Base-by-base conservation (phyloP, 2,113 vertebrate species). In the Xiphorhynchus elegans region DNA sequence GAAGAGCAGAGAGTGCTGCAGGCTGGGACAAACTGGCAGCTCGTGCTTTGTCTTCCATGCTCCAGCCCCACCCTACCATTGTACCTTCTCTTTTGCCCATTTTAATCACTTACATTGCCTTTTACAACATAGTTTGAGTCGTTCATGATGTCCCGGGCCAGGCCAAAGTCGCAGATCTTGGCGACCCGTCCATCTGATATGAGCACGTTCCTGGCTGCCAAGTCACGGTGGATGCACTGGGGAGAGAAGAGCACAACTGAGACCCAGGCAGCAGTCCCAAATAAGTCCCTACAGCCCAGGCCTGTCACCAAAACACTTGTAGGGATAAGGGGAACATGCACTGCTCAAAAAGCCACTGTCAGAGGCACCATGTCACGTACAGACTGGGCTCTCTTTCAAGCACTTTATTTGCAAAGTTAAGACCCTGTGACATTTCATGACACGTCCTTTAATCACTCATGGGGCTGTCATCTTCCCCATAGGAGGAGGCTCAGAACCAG, bases 61-160 rank as follows among this genome's bases (percentile, higher is more conserved):
- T 81, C 26, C 62, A 53, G 25, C 47, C 29, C 8, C 49, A 9
- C 7, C n/a, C 46, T 20, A 20, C 15, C 23, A 80, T 60, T 23
- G 18, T 39, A 11, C 53, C n/a, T 53, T 55, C 83, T 56, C 18
- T 47, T 35, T 58, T n/a, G 52, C 24, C 63, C 33, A 1, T 37
- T 90, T 35, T 13, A 37, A 11, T 78, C 56, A 98, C 99, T 99
- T 97, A 99, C 99, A 1, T 99, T 99, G 97, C 99, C 99, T 95
- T 99, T 99, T 52, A 99, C 99, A 7, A 99, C 99, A 3, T 99
- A 99, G 97, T 99, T 99, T 5, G 98, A 98, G 95, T 99, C 99
- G 28, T 99, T 99, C 99, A 99, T 99, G 96, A 99, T 99, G 96
- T 99, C 99, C 19, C 99, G 98, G 4, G 99, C 99, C 94, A 99